These are phyloP conservation scores for Holcopasites calliopsidis DNA, from an alignment of 1,140 invertebrate genomes.

Conservation along the genomic window DNA sequence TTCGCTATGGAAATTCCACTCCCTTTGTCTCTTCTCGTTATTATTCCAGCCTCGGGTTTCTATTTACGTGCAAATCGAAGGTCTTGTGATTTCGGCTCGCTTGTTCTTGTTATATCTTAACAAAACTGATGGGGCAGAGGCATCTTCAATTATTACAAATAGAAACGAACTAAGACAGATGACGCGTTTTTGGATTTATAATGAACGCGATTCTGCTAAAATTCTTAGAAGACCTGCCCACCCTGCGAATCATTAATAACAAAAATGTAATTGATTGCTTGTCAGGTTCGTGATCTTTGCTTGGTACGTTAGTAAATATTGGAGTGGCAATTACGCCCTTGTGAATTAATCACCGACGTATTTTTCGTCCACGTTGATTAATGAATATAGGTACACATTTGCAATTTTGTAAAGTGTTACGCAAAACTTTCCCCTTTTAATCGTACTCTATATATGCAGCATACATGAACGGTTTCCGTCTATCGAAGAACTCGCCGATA, in stretches of 20 bases:
- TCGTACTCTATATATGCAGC: conserved; percentile 7
- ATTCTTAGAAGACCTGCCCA: neutral
- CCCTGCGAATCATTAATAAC: neutral
- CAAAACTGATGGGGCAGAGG: neutral
- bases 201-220: neutral
- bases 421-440: neutral
- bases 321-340: conserved; percentile 4
- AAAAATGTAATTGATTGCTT: neutral
- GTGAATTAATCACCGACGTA: conserved; percentile 12
- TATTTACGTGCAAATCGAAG: conserved; percentile 1
- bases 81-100: neutral
- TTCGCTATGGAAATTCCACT: neutral
- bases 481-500: neutral
- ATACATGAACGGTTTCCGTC: neutral
- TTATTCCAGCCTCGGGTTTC: neutral
- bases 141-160: neutral
- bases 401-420: neutral
- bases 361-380: neutral
- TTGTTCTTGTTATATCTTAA: too few species aligned
- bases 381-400: too few species aligned
- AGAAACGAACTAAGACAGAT: neutral
- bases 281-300: neutral
- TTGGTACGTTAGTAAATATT: neutral
- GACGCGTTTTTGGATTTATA: neutral
- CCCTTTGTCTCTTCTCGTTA: neutral